Evolutionary conservation across 1,140 invertebrate species (phyloP).

Genomic region (Drosophila albomicans): DNA sequence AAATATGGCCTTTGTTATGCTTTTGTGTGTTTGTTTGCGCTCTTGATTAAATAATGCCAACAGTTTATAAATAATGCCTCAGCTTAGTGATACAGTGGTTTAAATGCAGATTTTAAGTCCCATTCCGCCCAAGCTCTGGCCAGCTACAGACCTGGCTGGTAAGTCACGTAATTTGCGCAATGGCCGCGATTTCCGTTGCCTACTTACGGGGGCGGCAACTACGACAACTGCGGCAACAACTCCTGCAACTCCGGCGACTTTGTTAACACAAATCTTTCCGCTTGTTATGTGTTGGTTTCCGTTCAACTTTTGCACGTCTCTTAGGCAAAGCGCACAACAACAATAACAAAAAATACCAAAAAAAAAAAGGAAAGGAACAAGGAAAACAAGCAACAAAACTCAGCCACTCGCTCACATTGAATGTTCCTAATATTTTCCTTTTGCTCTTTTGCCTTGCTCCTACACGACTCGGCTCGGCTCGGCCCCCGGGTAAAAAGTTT

Average conservation of each 20-base stretch:
- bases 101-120: conserved; percentile 63
- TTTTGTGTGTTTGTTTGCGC: conserved; percentile 24
- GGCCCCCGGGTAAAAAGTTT: conserved; percentile 41
- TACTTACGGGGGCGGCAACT: conserved; percentile 50
- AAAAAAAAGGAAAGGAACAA: not conserved
- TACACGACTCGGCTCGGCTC: conserved; percentile 2
- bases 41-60: conserved; percentile 69
- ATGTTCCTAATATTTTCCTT: conserved; percentile 70
- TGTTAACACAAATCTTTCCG: conserved; percentile 81
- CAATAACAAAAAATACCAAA: not conserved
- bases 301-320: conserved; percentile 60
- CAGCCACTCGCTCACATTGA: conserved; percentile 39
- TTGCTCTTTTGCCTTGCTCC: conserved; percentile 33
- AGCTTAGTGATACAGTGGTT: conserved; percentile 66
- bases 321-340: not conserved
- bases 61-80: conserved; percentile 75
- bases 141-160: not conserved
- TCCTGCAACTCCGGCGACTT: conserved; percentile 49
- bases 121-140: not conserved
- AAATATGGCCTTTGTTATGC: conserved; percentile 51
- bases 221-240: conserved; percentile 11
- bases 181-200: conserved; percentile 72
- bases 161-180: conserved; percentile 80
- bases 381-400: conserved; percentile 10
- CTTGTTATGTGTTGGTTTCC: conserved; percentile 77